Base-by-base conservation (phyloP, 2,888 invertebrate genomes). In the Myopa testacea region DNA sequence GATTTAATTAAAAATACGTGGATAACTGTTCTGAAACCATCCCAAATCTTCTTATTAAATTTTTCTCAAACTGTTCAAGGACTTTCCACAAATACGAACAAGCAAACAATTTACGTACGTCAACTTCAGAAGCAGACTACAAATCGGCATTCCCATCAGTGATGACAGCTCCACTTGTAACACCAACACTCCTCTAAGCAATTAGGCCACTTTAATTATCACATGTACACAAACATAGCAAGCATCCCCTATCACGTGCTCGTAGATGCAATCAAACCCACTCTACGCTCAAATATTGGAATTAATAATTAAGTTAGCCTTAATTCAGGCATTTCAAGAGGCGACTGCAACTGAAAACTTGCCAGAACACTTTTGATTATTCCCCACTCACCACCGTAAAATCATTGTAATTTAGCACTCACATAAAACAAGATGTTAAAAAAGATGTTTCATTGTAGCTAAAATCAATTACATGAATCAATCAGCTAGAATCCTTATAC, bases 131-230 rank as follows among this genome's bases (percentile, higher is more conserved):
- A 8, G 60, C 60, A 16, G 16, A 60, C 12, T 7, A 60, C 38
- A n/a, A 67, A 19, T 70, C 55, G 10, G 8, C 55, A 2, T 26
- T 26, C 26, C 26, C 14, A 55, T 70, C 55, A 55, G 50, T 55
- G 26, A 70, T 34, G 52, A 52, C 70, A 26, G 26, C 26, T 26
- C 26, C 26, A 26, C 26, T 26, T 12, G 19, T 16, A n/a, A 63
- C 63, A 26, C 26, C 26, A 26, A 26, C 26, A 26, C 26, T 70
- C 70, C 34, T 16, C 63, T 55, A 34, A 60, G 58, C 73, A 77
- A 77, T 73, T 73, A 77, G 73, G 67, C 68, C 52, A 14, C 73
- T 63, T 63, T 73, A 63, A 63, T 73, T 73, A 73, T 45, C 34
- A 16, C 74, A 74, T 14, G 8, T 14, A 52, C 19, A 60, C 62